phyloP scores from a whole-genome alignment of 1,140 invertebrate species.

The Drosophila bocki region DNA sequence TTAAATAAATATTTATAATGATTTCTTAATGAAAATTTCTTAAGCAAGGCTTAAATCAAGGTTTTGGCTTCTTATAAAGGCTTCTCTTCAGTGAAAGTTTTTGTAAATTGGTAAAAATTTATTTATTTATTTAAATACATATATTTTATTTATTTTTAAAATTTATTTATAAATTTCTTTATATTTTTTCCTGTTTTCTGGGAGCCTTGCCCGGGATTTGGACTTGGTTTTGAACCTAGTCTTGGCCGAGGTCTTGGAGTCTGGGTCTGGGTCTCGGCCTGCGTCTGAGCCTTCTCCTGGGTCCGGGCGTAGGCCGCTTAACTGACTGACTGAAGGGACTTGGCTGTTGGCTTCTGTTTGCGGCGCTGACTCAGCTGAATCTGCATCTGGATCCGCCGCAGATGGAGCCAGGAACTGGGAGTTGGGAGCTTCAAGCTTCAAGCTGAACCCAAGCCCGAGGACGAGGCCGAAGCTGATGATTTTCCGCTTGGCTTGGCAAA shows the following conservation, averaged over 20 bases:
- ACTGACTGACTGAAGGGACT: slow-evolving; percentile 54
- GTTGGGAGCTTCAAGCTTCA: slow-evolving; percentile 7
- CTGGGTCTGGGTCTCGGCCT: neutral
- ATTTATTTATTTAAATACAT: neutral
- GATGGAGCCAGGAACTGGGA: slow-evolving; percentile 5
- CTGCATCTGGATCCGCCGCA: slow-evolving; percentile 30
- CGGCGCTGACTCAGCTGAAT: slow-evolving; percentile 74
- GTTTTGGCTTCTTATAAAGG: neutral
- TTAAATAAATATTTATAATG: neutral
- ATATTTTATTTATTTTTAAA: neutral
- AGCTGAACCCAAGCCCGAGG: neutral
- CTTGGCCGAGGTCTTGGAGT: slow-evolving; percentile 10
- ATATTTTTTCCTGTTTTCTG: slow-evolving; percentile 1
- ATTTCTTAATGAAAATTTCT: neutral
- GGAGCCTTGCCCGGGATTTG: neutral
- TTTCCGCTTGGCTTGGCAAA: slow-evolving; percentile 67
- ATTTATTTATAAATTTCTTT: neutral
- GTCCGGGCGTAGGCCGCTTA: slow-evolving; percentile 69
- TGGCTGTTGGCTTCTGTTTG: slow-evolving; percentile 79
- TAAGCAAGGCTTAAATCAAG: no score
- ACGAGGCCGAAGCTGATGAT: slow-evolving; percentile 51
- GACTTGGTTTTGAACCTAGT: neutral
- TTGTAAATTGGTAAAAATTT: no score
- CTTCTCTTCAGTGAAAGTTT: neutral
- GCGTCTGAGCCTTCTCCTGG: slow-evolving; percentile 35